These are phyloP conservation scores for Caenorhabditis macrosperma DNA, from an alignment of 2,888 invertebrate species.

Conservation along the genomic window DNA sequence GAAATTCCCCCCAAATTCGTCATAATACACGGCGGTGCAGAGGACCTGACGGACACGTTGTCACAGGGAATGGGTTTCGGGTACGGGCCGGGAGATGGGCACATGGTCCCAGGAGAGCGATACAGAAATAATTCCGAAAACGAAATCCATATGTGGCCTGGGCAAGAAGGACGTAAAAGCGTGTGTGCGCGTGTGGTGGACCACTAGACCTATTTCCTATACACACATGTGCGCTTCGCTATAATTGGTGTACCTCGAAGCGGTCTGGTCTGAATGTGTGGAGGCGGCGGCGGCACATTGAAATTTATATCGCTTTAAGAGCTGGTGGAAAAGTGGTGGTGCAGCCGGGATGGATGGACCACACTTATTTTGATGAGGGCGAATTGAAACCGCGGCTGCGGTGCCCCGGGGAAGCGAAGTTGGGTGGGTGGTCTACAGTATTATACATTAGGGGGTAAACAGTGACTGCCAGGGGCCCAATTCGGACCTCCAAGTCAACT, in stretches of 20 bases:
- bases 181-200: neutral
- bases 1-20: neutral
- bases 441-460: no score
- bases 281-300: constrained; percentile 29
- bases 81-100: neutral
- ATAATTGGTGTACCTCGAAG: constrained; percentile 57
- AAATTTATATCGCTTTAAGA: constrained; percentile 46
- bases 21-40: neutral
- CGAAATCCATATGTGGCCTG: constrained; percentile 49
- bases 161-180: constrained; percentile 6
- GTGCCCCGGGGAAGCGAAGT: neutral
- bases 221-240: constrained; percentile 55
- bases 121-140: constrained; percentile 44
- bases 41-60: neutral
- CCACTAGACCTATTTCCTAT: constrained; percentile 37
- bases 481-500: no score
- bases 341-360: neutral
- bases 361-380: constrained; percentile 7
- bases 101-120: constrained; percentile 52
- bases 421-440: neutral
- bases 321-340: neutral
- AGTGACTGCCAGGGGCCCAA: no score
- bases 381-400: constrained; percentile 14
- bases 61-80: constrained; percentile 4
- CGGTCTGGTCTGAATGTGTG: constrained; percentile 9